These are phyloP conservation scores for Dicycla oo DNA, from an alignment of 2,888 invertebrate species.

Conservation along the genomic window DNA sequence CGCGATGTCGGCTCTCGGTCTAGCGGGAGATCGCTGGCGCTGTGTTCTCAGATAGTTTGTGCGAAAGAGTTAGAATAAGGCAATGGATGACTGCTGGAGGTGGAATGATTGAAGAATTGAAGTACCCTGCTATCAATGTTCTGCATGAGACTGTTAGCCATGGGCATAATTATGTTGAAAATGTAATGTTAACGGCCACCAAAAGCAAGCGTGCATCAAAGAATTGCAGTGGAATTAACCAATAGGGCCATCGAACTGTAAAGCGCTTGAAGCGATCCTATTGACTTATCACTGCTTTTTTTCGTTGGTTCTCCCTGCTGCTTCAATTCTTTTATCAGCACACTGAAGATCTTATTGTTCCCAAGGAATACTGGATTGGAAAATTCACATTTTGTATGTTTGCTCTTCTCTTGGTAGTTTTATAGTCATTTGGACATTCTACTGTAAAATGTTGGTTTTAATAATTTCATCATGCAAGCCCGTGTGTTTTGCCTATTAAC, in stretches of 20 bases:
- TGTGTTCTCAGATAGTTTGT: constrained; percentile 17
- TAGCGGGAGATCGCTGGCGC: constrained; percentile 32
- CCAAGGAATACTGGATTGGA: neutral
- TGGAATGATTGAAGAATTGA: too few relatives aligned
- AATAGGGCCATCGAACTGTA: constrained; percentile 9
- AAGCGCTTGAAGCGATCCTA: constrained; percentile 20
- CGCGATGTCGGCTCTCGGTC: constrained; percentile 52
- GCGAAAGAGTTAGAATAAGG: constrained; percentile 7
- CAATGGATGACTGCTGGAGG: neutral
- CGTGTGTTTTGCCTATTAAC: too few relatives aligned
- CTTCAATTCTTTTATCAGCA: constrained; percentile 18
- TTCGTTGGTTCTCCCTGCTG: constrained; percentile 15
- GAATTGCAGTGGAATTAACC: constrained; percentile 4
- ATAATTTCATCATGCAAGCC: neutral
- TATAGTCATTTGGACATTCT: neutral
- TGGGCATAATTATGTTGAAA: neutral
- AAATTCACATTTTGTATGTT: neutral
- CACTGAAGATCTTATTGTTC: constrained; percentile 17
- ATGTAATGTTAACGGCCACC: neutral
- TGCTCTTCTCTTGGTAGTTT: neutral
- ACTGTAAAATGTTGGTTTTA: neutral
- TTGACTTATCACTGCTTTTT: constrained; percentile 26
- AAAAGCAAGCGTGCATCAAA: constrained; percentile 8
- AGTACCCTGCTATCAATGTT: neutral
- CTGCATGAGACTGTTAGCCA: neutral